Base-by-base conservation (phyloP, 2,888 invertebrate species). In the Acleris emargana region DNA sequence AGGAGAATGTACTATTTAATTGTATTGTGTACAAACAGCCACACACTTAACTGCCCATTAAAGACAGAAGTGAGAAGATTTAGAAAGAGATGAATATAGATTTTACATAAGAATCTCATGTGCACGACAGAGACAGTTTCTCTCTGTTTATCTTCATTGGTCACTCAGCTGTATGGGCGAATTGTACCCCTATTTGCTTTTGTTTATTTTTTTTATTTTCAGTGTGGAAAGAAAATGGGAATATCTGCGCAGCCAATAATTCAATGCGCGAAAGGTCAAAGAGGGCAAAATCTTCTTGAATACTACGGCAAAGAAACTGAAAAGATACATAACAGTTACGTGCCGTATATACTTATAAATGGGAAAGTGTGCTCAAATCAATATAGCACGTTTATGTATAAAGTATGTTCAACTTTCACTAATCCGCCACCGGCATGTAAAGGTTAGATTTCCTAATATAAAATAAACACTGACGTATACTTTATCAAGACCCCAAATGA, bases 161-260 rank as follows among this genome's bases (percentile, higher is more conserved):
- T n/a, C n/a, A n/a, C n/a, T n/a, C n/a, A n/a, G n/a, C n/a, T n/a
- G n/a, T n/a, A n/a, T n/a, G n/a, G n/a, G n/a, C n/a, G n/a, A n/a
- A n/a, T n/a, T n/a, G 16, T 42, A 16, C 5, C 5, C 16, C 16
- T 18, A 22, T 0, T 20, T 50, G 0, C 20, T 38, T 18, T 5
- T 18, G 11, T 18, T 7, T 11, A 5, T 18, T 11, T 4, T 50
- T 64, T 42, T 20, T 7, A 9, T 9, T 55, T 64, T 22, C 59
- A 64, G 64, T 64, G 64, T 7, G 64, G 64, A 17, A 28, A 54
- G 13, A 22, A 18, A 20, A 64, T 64, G 64, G 59, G 53, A 28
- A 50, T 64, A 13, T 16, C 49, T 43, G 18, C 54, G 9, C 38
- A 49, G 20, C 28, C 64, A 4, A 59, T 64, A 13, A 54, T 59